Conservation (phyloP, 2,797 vertebrate species). For the Myotis findleyi region DNA sequence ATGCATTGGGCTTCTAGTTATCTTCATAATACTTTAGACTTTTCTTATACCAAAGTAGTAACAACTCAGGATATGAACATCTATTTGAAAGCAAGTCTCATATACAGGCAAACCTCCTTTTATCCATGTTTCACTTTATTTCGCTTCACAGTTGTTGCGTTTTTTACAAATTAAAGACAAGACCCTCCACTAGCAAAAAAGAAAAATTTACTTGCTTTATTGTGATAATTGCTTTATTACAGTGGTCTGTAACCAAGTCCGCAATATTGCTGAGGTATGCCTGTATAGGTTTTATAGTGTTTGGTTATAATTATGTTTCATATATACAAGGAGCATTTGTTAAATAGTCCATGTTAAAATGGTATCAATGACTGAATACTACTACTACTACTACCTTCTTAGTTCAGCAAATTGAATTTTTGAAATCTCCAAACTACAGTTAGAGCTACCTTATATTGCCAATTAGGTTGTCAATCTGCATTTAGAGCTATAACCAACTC, state of each 20-base stretch:
- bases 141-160: background rate
- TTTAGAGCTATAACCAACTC: conserved; percentile 32
- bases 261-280: background rate
- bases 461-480: conserved; percentile 8
- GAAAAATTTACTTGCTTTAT: background rate
- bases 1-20: background rate
- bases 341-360: conserved; percentile 27
- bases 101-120: background rate
- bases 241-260: background rate
- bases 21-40: conserved; percentile 22
- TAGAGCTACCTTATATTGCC: conserved; percentile 1
- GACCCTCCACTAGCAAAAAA: background rate
- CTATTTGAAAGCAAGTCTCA: conserved; percentile 28
- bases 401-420: conserved; percentile 5
- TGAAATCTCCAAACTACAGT: conserved; percentile 5
- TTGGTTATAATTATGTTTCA: conserved; percentile 39
- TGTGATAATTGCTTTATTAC: background rate
- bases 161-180: background rate
- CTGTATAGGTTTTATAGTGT: background rate
- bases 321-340: background rate
- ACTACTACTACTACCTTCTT: conserved; percentile 50
- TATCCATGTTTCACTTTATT: background rate
- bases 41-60: background rate
- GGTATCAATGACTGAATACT: conserved; percentile 24
- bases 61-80: conserved; percentile 9